A percentile compares a stretch with the other conserved stretches of the same genome.
These are phyloP conservation scores for Sanderia malayensis DNA, from an alignment of 30 jellyfish, hydroid and myxozoan genomes.

Conservation along the genomic window DNA sequence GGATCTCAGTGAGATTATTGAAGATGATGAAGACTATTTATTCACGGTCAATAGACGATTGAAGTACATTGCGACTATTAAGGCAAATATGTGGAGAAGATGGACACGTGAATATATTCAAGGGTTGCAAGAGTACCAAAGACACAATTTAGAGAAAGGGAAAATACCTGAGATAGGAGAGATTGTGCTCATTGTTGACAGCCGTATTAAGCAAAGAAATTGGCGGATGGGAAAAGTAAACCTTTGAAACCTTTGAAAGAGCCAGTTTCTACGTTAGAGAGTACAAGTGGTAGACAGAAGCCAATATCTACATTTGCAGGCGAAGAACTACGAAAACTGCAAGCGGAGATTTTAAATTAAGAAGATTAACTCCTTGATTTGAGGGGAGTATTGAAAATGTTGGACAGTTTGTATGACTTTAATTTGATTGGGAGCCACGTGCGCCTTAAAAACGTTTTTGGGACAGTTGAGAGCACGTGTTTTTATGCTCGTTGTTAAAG, in stretches of 20 bases:
- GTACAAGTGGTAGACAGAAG: constrained; percentile 4
- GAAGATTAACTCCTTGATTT: constrained; percentile 49
- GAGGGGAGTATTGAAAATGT: no score
- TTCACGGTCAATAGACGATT: constrained; percentile 25
- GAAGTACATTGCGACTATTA: constrained; percentile 6
- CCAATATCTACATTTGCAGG: constrained; percentile 11
- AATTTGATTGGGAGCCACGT: no score
- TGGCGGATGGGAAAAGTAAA: constrained; percentile 34
- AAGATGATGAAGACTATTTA: constrained; percentile 23
- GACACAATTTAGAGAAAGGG: neutral
- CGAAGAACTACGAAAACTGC: constrained; percentile 28
- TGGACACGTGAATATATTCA: constrained; percentile 21
- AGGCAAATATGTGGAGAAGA: neutral
- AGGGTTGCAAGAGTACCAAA: constrained; percentile 26
- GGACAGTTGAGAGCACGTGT: no score
- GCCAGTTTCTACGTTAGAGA: neutral
- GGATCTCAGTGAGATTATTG: neutral
- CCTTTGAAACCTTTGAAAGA: constrained; percentile 20
- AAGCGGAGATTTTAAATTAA: constrained; percentile 30
- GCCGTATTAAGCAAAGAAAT: constrained; percentile 16
- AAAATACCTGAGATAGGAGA: constrained; percentile 1
- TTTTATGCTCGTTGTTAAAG: no score
- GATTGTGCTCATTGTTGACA: constrained; percentile 20
- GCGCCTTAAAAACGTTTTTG: no score
- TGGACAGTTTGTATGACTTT: no score